Evolutionary conservation across 2,797 vertebrate genomes (phyloP).

Genomic region (Pitangus sulphuratus): DNA sequence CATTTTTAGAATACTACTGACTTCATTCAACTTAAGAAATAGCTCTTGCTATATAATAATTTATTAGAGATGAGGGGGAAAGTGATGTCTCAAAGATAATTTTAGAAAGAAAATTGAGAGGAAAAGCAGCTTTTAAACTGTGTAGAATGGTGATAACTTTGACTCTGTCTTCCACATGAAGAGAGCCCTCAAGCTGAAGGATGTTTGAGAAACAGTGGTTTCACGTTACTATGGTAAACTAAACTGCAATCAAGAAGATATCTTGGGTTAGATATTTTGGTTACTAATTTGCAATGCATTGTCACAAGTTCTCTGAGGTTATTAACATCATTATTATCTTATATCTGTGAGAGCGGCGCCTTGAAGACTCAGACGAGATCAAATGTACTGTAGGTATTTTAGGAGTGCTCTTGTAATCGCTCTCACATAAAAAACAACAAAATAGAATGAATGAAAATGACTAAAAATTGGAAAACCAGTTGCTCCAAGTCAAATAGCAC

Average conservation of each 20-base stretch:
- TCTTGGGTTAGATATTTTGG: background rate
- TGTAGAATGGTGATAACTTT: background rate
- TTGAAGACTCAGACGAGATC: background rate
- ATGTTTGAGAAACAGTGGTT: fast-evolving
- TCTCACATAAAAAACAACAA: background rate
- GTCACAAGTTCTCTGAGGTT: background rate
- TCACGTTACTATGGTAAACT: background rate
- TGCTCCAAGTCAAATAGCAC: background rate
- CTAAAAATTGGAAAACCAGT: background rate
- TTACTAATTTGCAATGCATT: background rate
- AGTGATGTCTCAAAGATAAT: background rate
- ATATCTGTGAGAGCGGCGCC: background rate
- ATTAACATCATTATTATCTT: background rate
- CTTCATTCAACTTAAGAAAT: background rate
- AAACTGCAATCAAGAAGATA: background rate
- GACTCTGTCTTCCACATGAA: background rate
- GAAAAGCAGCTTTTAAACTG: background rate
- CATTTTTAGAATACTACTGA: background rate
- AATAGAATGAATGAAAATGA: background rate
- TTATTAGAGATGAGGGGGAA: background rate
- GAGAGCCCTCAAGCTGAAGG: background rate
- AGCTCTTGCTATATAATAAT: fast-evolving
- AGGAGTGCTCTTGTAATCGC: background rate
- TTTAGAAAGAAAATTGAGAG: background rate
- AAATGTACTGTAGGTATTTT: background rate